phyloP scores from a whole-genome alignment of 2,888 invertebrate species.

The Xestia sexstrigata region DNA sequence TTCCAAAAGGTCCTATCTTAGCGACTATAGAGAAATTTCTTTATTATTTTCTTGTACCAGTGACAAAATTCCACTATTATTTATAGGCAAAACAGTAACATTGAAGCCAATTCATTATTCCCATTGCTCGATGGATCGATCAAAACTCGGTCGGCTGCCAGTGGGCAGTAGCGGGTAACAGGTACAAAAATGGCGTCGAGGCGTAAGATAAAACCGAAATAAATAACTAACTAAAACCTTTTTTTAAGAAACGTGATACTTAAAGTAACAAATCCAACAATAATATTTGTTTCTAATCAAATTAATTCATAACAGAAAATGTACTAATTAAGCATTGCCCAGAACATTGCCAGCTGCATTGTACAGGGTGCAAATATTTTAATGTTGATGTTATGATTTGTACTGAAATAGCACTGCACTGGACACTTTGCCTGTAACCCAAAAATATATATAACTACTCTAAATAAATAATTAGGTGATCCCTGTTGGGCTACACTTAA shows the following conservation, averaged over 20 bases:
- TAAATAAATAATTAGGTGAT: not conserved
- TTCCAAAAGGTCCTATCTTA: slow-evolving; percentile 16
- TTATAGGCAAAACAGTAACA: slow-evolving; percentile 58
- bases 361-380: not conserved
- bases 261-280: slow-evolving; percentile 26
- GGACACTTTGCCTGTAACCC: slow-evolving; percentile 3
- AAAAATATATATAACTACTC: slow-evolving; percentile 11
- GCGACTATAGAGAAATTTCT: not conserved
- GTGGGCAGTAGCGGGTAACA: slow-evolving; percentile 40
- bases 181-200: slow-evolving; percentile 25
- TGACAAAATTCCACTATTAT: slow-evolving; percentile 37
- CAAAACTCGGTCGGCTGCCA: slow-evolving; percentile 49
- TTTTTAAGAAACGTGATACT: slow-evolving; percentile 26
- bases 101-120: slow-evolving; percentile 51
- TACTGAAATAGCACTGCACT: not conserved
- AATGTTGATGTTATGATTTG: not conserved
- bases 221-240: slow-evolving; percentile 43
- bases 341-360: not conserved
- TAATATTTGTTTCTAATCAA: slow-evolving; percentile 31
- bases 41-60: not conserved
- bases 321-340: slow-evolving; percentile 20
- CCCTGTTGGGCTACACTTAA: not conserved
- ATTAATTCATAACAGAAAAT: slow-evolving; percentile 27
- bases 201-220: slow-evolving; percentile 45
- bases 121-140: slow-evolving; percentile 55